A percentile compares a stretch with the other conserved stretches of the same genome.
These are phyloP conservation scores for Lepidocolaptes lacrymiger DNA, from an alignment of 2,797 vertebrate genomes.

Conservation along the genomic window DNA sequence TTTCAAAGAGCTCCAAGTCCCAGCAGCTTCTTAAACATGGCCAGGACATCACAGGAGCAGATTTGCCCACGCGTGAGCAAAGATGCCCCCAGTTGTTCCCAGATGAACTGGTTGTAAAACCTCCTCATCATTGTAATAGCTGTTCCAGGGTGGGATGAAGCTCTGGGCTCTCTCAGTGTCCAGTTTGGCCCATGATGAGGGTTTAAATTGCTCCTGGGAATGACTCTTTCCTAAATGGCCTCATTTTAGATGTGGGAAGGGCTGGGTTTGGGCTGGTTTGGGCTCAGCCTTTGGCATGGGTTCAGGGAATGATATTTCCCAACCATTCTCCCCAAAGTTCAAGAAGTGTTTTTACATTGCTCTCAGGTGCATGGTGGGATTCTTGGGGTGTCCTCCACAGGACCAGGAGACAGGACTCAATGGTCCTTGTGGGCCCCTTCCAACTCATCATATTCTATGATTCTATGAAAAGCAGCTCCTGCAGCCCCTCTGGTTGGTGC, in stretches of 20 bases:
- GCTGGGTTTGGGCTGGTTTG: accelerated
- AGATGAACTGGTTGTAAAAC: background rate
- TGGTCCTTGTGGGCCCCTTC: background rate
- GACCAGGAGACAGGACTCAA: background rate
- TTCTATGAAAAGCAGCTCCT: background rate
- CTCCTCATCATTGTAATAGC: background rate
- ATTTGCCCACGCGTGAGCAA: background rate
- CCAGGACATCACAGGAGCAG: background rate
- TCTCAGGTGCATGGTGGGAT: background rate
- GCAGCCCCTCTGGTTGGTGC: accelerated
- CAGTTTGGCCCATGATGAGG: accelerated
- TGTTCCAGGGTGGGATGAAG: background rate
- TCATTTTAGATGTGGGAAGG: background rate
- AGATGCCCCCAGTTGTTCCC: background rate
- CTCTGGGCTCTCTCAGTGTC: background rate
- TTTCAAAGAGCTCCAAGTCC: background rate
- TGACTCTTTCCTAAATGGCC: background rate
- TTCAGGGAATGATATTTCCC: background rate
- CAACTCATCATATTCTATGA: background rate
- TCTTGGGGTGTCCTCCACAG: background rate
- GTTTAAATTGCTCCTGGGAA: background rate
- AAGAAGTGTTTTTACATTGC: background rate
- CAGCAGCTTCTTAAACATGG: accelerated
- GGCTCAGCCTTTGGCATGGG: background rate
- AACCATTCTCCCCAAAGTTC: background rate